Evolutionary conservation across 2,888 invertebrate species (phyloP), one percentile per base, ranked within the genome.

Genomic region (Cephalotes varians): DNA sequence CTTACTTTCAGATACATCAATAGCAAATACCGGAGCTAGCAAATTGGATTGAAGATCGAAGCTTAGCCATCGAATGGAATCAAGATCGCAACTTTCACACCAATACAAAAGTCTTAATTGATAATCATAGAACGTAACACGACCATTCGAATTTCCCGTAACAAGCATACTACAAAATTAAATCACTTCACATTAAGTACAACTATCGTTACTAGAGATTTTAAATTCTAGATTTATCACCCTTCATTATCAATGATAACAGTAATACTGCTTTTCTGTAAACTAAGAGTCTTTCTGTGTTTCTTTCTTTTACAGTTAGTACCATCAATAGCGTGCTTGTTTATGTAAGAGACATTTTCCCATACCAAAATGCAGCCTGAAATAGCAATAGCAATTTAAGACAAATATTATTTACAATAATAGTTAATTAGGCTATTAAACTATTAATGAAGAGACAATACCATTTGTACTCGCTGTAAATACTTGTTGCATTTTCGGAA

Each of bases 101-200:
- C 96, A 96, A 92, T 96, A 96, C 67, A 96, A 87, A 73, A 96
- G 93, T 90, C 95, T 95, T 88, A 96, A 91, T 87, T 95, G 95
- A 60, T 94, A 93, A 86, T 96, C 96, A 91, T 96, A 96, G 92
- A 97, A 96, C 87, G 94, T 95, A 64, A 97, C 95, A 64, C 95
- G 94, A 0, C 96, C 96, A 0, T 79, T 87, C 18, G 92, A 93
- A 90, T 96, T 96, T 15, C 96, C 96, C 0, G 95, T 96, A 40
- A 95, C 95, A 65, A 96, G 93, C n/a, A 95, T 92, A 12, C 96
- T 96, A 40, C 54, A n/a, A 62, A 58, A 76, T 65, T 25, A 40
- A n/a, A 62, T 62, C 18, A 40, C 3, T 2, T 67, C 18, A 21
- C 4, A 5, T 60, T 21, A 73, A 21, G 9, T 49, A 37, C 2